phyloP scores from a whole-genome alignment of 2,113 vertebrate species.

The Muntiacus muntjak region DNA sequence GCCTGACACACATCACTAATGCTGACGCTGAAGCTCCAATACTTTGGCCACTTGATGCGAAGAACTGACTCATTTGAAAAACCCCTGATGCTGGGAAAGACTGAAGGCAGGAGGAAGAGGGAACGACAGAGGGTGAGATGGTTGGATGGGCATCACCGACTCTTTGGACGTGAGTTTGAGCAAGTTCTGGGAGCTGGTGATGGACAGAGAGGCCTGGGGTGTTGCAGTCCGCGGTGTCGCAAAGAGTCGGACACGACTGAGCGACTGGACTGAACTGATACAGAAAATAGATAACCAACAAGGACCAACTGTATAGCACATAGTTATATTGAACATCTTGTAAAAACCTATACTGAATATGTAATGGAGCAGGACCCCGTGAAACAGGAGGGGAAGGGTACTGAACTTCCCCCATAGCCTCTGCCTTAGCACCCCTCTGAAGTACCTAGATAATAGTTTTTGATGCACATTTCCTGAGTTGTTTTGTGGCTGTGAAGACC shows the following conservation, averaged over 20 bases:
- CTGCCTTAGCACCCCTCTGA: not conserved
- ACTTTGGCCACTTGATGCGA: not conserved
- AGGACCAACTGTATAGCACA: not conserved
- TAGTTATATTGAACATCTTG: not conserved
- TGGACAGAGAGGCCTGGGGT: not conserved
- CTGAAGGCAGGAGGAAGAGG: not conserved
- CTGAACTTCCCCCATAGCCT: not conserved
- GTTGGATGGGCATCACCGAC: not conserved
- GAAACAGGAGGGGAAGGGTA: not conserved
- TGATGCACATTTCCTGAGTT: not conserved
- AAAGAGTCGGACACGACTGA: not conserved
- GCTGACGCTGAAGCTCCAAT: not conserved
- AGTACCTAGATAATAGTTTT: not conserved
- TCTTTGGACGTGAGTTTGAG: not conserved
- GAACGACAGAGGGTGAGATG: not conserved
- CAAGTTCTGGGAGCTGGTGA: not conserved
- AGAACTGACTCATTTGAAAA: not conserved
- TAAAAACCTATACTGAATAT: not conserved
- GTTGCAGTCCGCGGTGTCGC: not conserved
- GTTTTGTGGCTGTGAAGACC: not conserved
- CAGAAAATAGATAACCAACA: not conserved
- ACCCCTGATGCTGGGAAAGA: not conserved
- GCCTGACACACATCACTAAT: not conserved
- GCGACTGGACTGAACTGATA: not conserved
- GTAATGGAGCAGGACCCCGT: not conserved